Conservation (phyloP, 2,797 vertebrate species). For the Odontamblyopus lacepedii region DNA sequence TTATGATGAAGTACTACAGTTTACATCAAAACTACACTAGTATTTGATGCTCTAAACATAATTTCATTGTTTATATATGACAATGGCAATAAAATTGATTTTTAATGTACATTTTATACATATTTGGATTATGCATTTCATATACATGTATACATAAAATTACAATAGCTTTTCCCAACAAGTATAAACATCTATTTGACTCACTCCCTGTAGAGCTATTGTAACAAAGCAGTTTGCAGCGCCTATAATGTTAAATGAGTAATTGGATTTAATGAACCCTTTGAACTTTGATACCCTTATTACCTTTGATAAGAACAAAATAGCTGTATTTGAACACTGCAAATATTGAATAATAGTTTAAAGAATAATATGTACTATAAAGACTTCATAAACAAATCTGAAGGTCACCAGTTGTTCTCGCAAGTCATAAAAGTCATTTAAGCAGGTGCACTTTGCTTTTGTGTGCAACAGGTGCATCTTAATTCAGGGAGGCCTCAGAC, state of each 20-base stretch:
- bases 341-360: background rate
- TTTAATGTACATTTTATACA: background rate
- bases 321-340: background rate
- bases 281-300: background rate
- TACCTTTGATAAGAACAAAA: background rate
- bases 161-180: background rate
- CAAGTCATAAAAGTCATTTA: constrained; percentile 54
- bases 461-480: constrained; percentile 48
- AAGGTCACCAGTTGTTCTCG: constrained; percentile 50
- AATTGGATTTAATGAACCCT: background rate
- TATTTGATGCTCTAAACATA: no score
- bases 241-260: background rate
- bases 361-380: constrained; percentile 50
- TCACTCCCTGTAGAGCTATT: background rate
- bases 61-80: no score
- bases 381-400: constrained; percentile 45
- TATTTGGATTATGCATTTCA: background rate
- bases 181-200: background rate
- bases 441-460: constrained; percentile 37
- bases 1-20: no score
- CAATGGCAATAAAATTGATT: no score
- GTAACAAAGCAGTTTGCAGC: background rate
- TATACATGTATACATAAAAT: background rate
- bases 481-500: constrained; percentile 18
- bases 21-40: no score